phyloP scores from a whole-genome alignment of 2,888 invertebrate species.

The Ecliptopera silaceata region DNA sequence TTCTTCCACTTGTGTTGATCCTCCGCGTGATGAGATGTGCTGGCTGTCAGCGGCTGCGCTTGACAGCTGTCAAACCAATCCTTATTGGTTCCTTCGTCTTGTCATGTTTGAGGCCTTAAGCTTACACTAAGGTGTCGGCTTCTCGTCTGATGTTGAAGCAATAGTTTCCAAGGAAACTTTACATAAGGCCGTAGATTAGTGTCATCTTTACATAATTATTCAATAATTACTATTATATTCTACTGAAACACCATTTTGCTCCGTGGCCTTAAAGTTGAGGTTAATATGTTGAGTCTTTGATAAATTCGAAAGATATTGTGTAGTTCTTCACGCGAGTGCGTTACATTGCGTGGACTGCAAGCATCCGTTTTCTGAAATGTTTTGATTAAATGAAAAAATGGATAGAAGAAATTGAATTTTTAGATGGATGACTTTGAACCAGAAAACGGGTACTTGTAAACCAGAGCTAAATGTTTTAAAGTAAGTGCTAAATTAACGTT shows the following conservation, averaged over 20 bases:
- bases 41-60: constrained; percentile 7
- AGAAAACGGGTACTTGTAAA: constrained; percentile 26
- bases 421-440: background rate
- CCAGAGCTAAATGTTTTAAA: constrained; percentile 46
- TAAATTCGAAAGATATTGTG: constrained; percentile 64
- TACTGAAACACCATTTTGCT: constrained; percentile 82
- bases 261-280: constrained; percentile 82
- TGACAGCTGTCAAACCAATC: background rate
- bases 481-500: constrained; percentile 64
- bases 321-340: constrained; percentile 32
- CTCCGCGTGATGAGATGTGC: constrained; percentile 6
- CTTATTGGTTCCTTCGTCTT: constrained; percentile 1
- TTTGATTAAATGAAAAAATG: background rate
- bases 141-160: constrained; percentile 34
- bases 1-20: constrained; percentile 35
- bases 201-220: constrained; percentile 63
- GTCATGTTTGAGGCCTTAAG: constrained; percentile 11
- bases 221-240: constrained; percentile 74
- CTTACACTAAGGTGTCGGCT: constrained; percentile 28
- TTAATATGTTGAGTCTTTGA: constrained; percentile 74
- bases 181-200: constrained; percentile 70
- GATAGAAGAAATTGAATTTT: background rate
- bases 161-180: constrained; percentile 52
- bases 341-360: constrained; percentile 25
- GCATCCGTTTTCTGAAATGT: constrained; percentile 20